Base-by-base conservation (phyloP, 2,888 invertebrate genomes). In the Amphiduros pacificus region DNA sequence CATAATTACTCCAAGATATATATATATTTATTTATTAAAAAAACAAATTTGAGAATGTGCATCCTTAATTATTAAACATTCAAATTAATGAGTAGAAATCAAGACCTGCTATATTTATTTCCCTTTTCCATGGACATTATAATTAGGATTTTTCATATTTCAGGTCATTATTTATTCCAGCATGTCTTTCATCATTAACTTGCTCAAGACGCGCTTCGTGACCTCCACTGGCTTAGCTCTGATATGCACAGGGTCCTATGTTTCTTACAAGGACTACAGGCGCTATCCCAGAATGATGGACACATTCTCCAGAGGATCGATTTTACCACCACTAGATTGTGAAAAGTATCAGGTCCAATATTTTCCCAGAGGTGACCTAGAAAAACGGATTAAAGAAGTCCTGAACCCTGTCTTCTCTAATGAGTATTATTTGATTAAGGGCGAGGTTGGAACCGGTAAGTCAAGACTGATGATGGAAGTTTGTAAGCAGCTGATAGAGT, bases 361-460 rank as follows among this genome's bases (percentile, higher is more conserved):
- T 54, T 59, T 61, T 40, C 26, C 20, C 1, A 41, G 70, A 20
- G 54, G 54, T 2, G 31, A 36, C 6, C 26, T 48, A 2, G 58
- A 58, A 50, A n/a, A 27, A 5, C 29, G 31, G 9, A n/a, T 58
- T 2, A 29, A 22, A 6, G 24, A 28, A 11, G 11, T 63, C 32
- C 32, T 70, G 40, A 41, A 36, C 14, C 44, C 60, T 14, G 40
- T 26, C 2, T 67, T 68, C 28, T 55, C 54, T 1, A 67, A 71
- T 27, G 60, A 64, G 24, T 71, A 70, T 50, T 69, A 69, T 50
- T 17, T 69, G 11, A 52, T 71, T 24, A 55, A 62, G 28, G 71
- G 70, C 20, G 65, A 65, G 32, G 66, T 67, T 0, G 70, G 71
- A 14, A 60, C 57, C 2, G 71, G 71, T 5, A 71, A 71, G 54